Evolutionary conservation across 2,888 invertebrate genomes (phyloP).

Genomic region (Ophraella communa): DNA sequence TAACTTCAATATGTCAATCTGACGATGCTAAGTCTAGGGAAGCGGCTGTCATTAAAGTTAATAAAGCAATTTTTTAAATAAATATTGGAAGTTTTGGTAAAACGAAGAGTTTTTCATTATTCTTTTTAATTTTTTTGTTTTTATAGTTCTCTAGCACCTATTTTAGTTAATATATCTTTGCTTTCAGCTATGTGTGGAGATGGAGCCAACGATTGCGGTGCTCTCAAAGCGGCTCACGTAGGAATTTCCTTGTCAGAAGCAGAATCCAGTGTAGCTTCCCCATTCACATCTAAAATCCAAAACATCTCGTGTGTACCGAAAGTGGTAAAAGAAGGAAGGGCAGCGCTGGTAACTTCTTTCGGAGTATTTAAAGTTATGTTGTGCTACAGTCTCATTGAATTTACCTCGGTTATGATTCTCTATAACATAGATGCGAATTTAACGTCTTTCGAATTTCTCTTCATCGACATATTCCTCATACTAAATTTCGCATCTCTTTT

Average conservation of each 20-base stretch:
- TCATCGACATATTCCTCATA: slow-evolving; percentile 70
- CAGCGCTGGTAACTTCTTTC: slow-evolving; percentile 94
- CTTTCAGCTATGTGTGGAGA: slow-evolving; percentile 91
- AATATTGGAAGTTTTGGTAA: too few relatives aligned
- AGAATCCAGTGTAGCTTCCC: slow-evolving; percentile 92
- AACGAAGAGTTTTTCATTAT: too few relatives aligned
- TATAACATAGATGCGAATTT: slow-evolving; percentile 73
- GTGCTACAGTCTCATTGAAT: slow-evolving; percentile 91
- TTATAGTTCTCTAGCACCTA: too few relatives aligned
- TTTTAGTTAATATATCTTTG: too few relatives aligned
- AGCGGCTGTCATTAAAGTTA: too few relatives aligned
- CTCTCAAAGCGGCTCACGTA: slow-evolving; percentile 89
- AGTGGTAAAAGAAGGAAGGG: slow-evolving; percentile 86
- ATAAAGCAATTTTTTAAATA: too few relatives aligned
- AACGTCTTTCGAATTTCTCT: slow-evolving; percentile 70
- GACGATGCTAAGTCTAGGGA: too few relatives aligned
- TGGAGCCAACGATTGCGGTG: slow-evolving; percentile 97
- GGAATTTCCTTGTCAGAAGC: slow-evolving; percentile 91
- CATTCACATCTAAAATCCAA: slow-evolving; percentile 86
- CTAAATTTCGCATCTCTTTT: slow-evolving; percentile 70
- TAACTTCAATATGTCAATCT: too few relatives aligned
- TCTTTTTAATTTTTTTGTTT: too few relatives aligned
- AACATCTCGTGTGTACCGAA: slow-evolving; percentile 86
- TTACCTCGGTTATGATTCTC: slow-evolving; percentile 86
- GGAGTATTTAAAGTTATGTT: slow-evolving; percentile 99